A percentile compares a stretch with the other conserved stretches of the same genome.
These are phyloP conservation scores for Achlya flavicornis DNA, from an alignment of 2,888 invertebrate genomes.

Conservation along the genomic window DNA sequence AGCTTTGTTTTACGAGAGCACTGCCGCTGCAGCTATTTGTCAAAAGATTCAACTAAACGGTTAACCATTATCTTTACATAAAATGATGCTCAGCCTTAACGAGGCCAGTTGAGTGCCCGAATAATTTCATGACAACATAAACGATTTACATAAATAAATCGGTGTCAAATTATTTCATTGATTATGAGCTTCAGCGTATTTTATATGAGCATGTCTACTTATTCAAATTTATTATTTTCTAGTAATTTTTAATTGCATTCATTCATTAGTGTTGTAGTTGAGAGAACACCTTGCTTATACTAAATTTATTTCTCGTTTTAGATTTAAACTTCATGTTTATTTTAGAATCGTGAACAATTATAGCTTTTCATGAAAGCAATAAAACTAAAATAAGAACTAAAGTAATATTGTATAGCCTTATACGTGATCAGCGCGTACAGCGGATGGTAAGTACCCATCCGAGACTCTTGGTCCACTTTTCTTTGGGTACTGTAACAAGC, in stretches of 20 bases:
- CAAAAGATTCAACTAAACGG: conserved; percentile 67
- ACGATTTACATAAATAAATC: conserved; percentile 7
- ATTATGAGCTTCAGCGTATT: too few relatives aligned
- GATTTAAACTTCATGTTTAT: too few relatives aligned
- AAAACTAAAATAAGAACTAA: too few relatives aligned
- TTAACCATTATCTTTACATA: conserved; percentile 60
- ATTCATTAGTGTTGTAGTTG: too few relatives aligned
- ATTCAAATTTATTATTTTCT: too few relatives aligned
- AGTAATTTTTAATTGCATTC: too few relatives aligned
- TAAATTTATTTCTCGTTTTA: too few relatives aligned
- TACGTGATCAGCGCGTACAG: neutral
- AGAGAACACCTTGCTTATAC: too few relatives aligned
- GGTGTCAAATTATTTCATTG: neutral
- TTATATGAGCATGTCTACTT: too few relatives aligned
- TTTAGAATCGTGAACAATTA: too few relatives aligned
- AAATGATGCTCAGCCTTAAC: conserved; percentile 30
- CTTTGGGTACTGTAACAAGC: neutral
- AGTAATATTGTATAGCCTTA: neutral
- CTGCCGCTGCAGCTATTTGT: conserved; percentile 59
- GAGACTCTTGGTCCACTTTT: neutral
- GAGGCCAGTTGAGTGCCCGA: conserved; percentile 18
- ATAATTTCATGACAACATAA: conserved; percentile 18
- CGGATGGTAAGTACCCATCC: neutral
- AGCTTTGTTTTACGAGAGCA: conserved; percentile 65
- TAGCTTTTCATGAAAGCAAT: too few relatives aligned